A percentile compares a stretch with the other conserved stretches of the same genome.
Conservation (phyloP, 1,140 invertebrate genomes). For the Drosophila eugracilis region DNA sequence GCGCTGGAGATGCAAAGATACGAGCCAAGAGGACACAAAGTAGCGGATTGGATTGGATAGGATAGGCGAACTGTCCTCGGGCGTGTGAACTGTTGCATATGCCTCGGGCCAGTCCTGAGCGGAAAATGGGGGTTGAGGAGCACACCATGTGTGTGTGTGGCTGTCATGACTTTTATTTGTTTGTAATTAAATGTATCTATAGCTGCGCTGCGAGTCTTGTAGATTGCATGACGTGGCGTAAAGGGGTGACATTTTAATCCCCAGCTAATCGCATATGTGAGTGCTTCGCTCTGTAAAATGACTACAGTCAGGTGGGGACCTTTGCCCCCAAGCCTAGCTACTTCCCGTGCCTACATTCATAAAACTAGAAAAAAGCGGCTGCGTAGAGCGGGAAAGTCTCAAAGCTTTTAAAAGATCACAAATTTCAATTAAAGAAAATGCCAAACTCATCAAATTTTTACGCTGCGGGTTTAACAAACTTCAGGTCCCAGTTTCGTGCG, state of each 20-base stretch:
- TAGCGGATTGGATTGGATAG: conserved; percentile 6
- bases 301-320: conserved; percentile 73
- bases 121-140: conserved; percentile 10
- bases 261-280: conserved; percentile 83
- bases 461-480: conserved; percentile 76
- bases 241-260: conserved; percentile 84
- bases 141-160: conserved; percentile 35
- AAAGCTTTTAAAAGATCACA: conserved; percentile 84
- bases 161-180: conserved; percentile 84
- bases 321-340: not conserved
- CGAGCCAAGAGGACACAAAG: conserved; percentile 36
- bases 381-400: conserved; percentile 42
- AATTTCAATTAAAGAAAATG: conserved; percentile 84
- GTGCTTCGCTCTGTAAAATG: conserved; percentile 56
- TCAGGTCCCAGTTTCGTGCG: conserved; percentile 46
- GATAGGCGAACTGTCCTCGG: conserved; percentile 39
- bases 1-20: conserved; percentile 61
- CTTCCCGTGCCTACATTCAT: not conserved
- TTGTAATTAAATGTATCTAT: conserved; percentile 83
- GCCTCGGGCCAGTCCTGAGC: conserved; percentile 44
- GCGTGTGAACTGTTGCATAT: conserved; percentile 80
- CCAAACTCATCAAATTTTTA: conserved; percentile 84
- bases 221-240: conserved; percentile 63
- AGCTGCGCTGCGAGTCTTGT: conserved; percentile 41
- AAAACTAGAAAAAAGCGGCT: conserved; percentile 30